Evolutionary conservation across 2,888 invertebrate genomes (phyloP).

Genomic region (Crossocerus cetratus): DNA sequence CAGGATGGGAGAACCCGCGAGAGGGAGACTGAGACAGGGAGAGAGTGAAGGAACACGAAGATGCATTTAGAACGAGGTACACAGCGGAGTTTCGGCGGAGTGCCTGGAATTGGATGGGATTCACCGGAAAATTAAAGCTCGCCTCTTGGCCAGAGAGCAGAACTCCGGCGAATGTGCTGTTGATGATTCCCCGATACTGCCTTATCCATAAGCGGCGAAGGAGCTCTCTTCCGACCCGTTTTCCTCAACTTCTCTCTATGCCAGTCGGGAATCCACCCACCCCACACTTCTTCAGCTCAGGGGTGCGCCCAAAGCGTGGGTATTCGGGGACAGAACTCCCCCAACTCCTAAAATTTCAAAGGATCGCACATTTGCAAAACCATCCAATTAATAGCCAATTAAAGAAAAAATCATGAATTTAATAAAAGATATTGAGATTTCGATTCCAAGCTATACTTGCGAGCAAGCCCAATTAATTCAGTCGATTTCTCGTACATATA

Average conservation of each 20-base stretch:
- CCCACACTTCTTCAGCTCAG: no score
- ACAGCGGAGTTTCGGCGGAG: constrained; percentile 11
- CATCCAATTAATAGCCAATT: no score
- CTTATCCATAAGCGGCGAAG: neutral
- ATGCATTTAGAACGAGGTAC: neutral
- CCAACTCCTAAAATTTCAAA: no score
- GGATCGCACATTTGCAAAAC: no score
- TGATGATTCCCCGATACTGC: neutral
- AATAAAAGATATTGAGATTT: no score
- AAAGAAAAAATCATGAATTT: no score
- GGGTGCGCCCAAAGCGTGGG: no score
- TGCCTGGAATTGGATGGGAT: constrained; percentile 37
- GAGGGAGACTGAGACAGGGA: neutral
- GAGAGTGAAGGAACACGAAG: neutral
- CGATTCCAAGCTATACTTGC: no score
- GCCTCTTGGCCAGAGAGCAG: constrained; percentile 5
- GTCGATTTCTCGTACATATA: no score
- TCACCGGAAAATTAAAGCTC: constrained; percentile 52
- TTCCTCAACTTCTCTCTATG: neutral
- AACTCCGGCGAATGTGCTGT: constrained; percentile 2
- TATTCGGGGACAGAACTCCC: no score
- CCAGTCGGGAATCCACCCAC: no score
- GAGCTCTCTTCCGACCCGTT: neutral
- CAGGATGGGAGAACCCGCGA: neutral
- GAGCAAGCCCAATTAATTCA: no score